These are phyloP conservation scores for Colaptes auratus DNA, from an alignment of 2,113 vertebrate genomes.

Conservation along the genomic window DNA sequence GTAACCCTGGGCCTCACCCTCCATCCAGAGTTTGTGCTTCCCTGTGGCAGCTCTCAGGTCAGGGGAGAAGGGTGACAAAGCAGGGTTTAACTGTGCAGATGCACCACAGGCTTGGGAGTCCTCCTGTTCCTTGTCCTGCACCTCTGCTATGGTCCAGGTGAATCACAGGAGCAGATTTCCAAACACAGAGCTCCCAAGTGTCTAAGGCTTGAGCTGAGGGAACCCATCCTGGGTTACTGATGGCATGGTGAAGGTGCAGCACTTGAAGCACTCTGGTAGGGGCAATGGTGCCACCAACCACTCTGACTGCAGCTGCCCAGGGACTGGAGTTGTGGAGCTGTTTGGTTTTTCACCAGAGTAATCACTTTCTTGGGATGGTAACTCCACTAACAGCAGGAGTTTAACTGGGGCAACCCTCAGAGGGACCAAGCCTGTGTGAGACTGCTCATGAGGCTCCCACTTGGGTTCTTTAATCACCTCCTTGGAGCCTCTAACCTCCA, in stretches of 20 bases:
- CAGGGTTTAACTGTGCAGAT: not conserved
- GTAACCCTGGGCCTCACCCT: not conserved
- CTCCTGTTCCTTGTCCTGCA: not conserved
- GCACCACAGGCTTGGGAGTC: not conserved
- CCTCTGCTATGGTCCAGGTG: not conserved
- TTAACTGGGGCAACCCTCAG: not conserved
- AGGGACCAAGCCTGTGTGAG: not conserved
- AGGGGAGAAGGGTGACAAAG: not conserved
- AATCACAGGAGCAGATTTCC: not conserved
- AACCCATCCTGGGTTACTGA: not conserved
- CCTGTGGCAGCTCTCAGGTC: not conserved
- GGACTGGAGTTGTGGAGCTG: not conserved
- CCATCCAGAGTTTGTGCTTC: not conserved
- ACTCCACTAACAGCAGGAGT: not conserved
- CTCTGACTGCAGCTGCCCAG: not conserved
- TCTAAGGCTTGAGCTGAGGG: not conserved
- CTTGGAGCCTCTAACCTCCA: not conserved
- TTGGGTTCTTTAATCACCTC: not conserved
- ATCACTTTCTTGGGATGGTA: not conserved
- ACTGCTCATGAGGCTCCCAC: not conserved
- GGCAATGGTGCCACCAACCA: not conserved
- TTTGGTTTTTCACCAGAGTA: not conserved
- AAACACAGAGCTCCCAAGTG: not conserved
- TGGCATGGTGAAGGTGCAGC: not conserved
- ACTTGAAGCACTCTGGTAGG: rapidly evolving